A percentile compares a stretch with the other conserved stretches of the same genome.
Evolutionary conservation across 2,113 vertebrate species (phyloP).

Genomic region (Dendropsophus ebraccatus): DNA sequence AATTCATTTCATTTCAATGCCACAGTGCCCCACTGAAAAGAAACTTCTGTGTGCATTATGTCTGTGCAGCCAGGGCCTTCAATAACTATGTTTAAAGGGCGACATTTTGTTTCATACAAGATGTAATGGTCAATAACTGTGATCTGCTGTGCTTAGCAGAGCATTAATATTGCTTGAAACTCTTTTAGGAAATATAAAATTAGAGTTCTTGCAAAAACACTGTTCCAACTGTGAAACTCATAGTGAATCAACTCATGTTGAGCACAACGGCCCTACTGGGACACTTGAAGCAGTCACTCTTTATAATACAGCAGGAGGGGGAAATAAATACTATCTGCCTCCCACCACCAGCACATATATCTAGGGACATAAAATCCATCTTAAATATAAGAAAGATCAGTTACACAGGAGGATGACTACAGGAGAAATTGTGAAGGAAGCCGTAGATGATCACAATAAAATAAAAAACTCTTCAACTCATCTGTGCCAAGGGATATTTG

Average conservation of each 20-base stretch:
- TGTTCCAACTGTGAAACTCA: conserved; percentile 7
- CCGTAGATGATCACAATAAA: neutral
- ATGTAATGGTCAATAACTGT: conserved; percentile 29
- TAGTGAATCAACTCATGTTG: conserved; percentile 40
- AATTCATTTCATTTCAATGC: neutral
- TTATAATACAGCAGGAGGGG: conserved; percentile 30
- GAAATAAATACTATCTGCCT: conserved; percentile 41
- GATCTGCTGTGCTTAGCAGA: conserved; percentile 20
- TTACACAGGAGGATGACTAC: conserved; percentile 16
- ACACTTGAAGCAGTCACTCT: conserved; percentile 42
- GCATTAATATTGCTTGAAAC: conserved; percentile 16
- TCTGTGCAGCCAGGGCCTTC: neutral
- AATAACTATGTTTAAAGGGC: neutral
- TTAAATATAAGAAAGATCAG: conserved; percentile 18
- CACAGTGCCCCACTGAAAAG: neutral
- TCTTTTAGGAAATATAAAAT: conserved; percentile 44
- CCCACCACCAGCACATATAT: conserved; percentile 3
- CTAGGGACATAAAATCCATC: conserved; percentile 35
- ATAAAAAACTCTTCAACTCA: neutral
- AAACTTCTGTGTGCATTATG: neutral
- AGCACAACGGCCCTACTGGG: conserved; percentile 20
- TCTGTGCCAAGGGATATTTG: neutral
- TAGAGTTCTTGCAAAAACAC: conserved; percentile 27
- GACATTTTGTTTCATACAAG: neutral
- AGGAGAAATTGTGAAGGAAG: neutral